Base-by-base conservation (phyloP, 37 sponge, comb jelly and placozoan genomes). In the Tethya wilhelma region DNA sequence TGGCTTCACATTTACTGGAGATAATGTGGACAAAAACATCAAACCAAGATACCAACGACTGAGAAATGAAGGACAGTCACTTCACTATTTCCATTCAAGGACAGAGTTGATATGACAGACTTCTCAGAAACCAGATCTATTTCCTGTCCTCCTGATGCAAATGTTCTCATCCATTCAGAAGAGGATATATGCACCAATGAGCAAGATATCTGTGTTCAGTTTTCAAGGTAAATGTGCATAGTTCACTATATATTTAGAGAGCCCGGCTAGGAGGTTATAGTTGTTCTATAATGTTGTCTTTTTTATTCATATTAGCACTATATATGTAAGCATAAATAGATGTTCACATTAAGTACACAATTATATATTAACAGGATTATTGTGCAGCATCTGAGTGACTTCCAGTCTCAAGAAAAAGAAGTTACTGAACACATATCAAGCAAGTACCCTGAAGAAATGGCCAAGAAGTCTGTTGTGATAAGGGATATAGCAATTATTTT, bases 11-110 rank as follows among this genome's bases (percentile, higher is more conserved):
- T 44, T 78, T 34, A 70, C 69, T 7, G 70, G 69, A 26, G 80
- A 79, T 36, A 79, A 79, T 55, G 26, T 69, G 4, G 80, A 79
- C 41, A 79, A 79, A 55, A 56, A 79, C 38, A 32, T 79, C 14
- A 79, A 79, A 46, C 79, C 79, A 36, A 11, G 32, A 7, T 67
- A 29, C 31, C 79, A 79, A 32, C 67, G 67, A n/a, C 46, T 22
- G 43, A 57, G 44, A 9, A 39, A 60, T 28, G 31, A 25, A 5
- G 44, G 37, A 20, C 58, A 38, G 6, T 53, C 57, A 8, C 41
- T 56, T 6, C 80, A 79, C 39, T 42, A 69, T 32, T 67, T 79
- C 32, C 69, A 79, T 68, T 60, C 43, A 38, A 44, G 12, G 77
- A 76, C 26, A 25, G 64, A 4, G 28, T 76, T 1, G 43, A 60